phyloP scores from a whole-genome alignment of 2,888 invertebrate genomes.

The Ditula angustiorana region DNA sequence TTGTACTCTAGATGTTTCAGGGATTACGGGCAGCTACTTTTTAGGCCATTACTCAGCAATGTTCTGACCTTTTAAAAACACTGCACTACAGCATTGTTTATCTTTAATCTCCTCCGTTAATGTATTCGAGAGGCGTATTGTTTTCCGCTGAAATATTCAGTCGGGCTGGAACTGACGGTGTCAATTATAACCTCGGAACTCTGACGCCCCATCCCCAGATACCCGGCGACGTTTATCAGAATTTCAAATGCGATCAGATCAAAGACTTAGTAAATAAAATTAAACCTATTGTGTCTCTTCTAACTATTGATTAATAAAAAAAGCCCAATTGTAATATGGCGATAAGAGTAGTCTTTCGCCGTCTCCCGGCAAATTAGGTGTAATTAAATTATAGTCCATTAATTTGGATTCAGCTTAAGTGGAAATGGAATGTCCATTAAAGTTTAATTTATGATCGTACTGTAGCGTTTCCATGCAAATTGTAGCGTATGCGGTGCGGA shows the following conservation, averaged over 20 bases:
- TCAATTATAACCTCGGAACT: conserved; percentile 50
- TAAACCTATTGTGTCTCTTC: conserved; percentile 8
- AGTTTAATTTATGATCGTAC: conserved; percentile 52
- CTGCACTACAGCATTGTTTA: conserved; percentile 20
- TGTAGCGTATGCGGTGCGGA: conserved; percentile 45
- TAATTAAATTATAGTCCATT: conserved; percentile 54
- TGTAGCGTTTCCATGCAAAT: conserved; percentile 44
- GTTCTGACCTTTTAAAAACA: conserved; percentile 19
- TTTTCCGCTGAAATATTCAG: conserved; percentile 54
- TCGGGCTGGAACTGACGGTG: conserved; percentile 49
- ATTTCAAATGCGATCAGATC: conserved; percentile 58
- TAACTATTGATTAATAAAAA: conserved; percentile 14
- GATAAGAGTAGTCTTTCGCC: not conserved
- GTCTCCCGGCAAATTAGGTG: conserved; percentile 47
- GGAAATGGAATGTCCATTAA: conserved; percentile 48
- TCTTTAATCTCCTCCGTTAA: conserved; percentile 39
- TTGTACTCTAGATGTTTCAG: conserved; percentile 14
- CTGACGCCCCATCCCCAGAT: conserved; percentile 43
- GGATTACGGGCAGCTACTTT: conserved; percentile 23
- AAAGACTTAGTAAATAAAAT: conserved; percentile 44
- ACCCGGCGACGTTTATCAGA: conserved; percentile 53
- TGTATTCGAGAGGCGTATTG: conserved; percentile 48
- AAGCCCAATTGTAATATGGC: conserved; percentile 6
- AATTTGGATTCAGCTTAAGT: conserved; percentile 50
- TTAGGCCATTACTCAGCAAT: conserved; percentile 20